A percentile compares a stretch with the other conserved stretches of the same genome.
Evolutionary conservation across 2,113 vertebrate species (phyloP).

Genomic region (Larimichthys crocea): DNA sequence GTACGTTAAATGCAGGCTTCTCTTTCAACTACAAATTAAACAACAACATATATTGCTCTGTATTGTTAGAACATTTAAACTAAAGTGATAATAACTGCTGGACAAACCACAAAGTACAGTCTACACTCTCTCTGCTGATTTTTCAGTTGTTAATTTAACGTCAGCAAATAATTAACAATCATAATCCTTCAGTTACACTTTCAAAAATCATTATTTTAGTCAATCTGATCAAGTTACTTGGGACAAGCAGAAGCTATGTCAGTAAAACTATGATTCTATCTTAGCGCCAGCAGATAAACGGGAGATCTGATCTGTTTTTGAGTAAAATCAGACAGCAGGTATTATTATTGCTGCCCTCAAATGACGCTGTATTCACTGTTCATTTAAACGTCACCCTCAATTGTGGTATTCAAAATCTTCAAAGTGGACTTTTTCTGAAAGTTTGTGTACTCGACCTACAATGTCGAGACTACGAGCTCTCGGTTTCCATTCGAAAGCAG

Average conservation of each 20-base stretch:
- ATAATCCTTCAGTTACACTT: neutral
- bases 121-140: neutral
- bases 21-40: neutral
- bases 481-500: too few species aligned
- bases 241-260: neutral
- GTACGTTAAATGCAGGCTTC: neutral
- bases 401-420: too few species aligned
- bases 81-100: neutral
- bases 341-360: too few species aligned
- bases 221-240: neutral
- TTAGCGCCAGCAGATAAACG: neutral
- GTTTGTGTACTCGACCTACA: too few species aligned
- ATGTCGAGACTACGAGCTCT: too few species aligned
- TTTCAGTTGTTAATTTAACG: neutral
- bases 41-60: neutral
- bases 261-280: neutral
- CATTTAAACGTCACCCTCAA: too few species aligned
- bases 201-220: neutral
- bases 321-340: too few species aligned
- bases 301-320: too few species aligned
- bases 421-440: too few species aligned
- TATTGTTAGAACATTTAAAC: neutral
- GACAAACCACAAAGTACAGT: neutral
- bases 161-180: neutral
- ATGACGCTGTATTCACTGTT: too few species aligned